phyloP scores from a whole-genome alignment of 2,797 vertebrate genomes.

The Myotis myotis region DNA sequence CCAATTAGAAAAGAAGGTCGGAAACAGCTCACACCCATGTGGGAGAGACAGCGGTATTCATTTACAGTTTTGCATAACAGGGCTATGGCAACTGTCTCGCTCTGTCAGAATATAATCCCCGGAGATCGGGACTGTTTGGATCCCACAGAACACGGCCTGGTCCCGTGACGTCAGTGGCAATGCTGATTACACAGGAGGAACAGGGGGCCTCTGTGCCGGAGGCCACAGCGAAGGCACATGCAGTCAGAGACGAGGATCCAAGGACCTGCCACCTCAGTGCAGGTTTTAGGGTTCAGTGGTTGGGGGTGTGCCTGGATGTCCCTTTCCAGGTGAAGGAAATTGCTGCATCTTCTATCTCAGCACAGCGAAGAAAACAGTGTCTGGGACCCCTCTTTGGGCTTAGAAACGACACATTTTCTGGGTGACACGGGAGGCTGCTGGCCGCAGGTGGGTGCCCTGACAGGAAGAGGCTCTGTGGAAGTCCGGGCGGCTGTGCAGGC shows the following conservation, averaged over 20 bases:
- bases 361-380: not conserved
- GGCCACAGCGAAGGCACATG: not conserved
- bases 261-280: not conserved
- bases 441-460: not conserved
- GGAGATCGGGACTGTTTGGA: not conserved
- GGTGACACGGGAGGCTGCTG: not conserved
- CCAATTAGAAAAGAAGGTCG: not conserved
- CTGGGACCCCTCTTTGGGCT: not conserved
- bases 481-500: not conserved
- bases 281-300: not conserved
- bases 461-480: not conserved
- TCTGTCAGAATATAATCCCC: not conserved
- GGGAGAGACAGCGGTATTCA: not conserved
- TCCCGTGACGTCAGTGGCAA: not conserved
- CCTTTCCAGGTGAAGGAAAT: not conserved
- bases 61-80: not conserved
- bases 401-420: not conserved
- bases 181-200: not conserved
- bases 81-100: not conserved
- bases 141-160: not conserved
- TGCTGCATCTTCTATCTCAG: not conserved
- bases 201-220: not conserved
- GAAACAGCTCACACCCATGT: not conserved
- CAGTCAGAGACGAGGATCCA: too few relatives aligned
- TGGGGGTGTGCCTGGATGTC: not conserved